Percentiles rank a stretch among this genome's conserved stretches.
Conservation (phyloP, 2,797 vertebrate species). For the Gadopsis marmoratus region DNA sequence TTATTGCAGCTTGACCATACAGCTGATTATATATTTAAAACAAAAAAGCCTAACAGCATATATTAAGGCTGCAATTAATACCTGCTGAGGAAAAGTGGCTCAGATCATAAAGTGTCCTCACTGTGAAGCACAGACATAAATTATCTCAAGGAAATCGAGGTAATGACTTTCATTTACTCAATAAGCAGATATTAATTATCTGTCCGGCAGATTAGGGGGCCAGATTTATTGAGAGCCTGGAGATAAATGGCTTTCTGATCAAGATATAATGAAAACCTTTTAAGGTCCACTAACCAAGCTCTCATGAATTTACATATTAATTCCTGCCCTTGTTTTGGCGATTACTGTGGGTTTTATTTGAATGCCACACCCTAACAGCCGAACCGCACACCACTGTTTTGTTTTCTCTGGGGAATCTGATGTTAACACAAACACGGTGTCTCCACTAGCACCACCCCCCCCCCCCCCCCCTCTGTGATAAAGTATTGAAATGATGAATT, state of each 20-base stretch:
- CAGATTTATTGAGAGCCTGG: conserved; percentile 70
- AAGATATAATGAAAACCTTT: conserved; percentile 80
- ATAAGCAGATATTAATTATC: conserved; percentile 86
- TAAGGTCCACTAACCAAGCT: conserved; percentile 62
- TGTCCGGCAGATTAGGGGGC: conserved; percentile 74
- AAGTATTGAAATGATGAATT: conserved; percentile 84
- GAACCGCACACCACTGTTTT: conserved; percentile 20
- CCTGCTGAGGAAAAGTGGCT: conserved; percentile 64
- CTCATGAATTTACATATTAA: conserved; percentile 66
- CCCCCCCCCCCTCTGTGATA: conserved; percentile 55
- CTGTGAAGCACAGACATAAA: conserved; percentile 68
- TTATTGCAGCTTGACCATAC: conserved; percentile 36
- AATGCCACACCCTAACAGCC: conserved; percentile 36
- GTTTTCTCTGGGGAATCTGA: conserved; percentile 61
- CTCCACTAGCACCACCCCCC: conserved; percentile 4
- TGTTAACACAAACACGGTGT: conserved; percentile 56
- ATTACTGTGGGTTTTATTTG: conserved; percentile 51
- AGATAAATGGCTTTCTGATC: conserved; percentile 81
- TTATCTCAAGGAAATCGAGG: conserved; percentile 78
- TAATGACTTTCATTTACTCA: conserved; percentile 85
- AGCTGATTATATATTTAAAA: conserved; percentile 20
- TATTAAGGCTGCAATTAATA: conserved; percentile 68
- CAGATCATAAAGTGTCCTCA: conserved; percentile 55
- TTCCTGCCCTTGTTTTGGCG: conserved; percentile 55
- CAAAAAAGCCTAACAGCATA: conserved; percentile 27